These are phyloP conservation scores for Mongoloraphidia duomilia DNA, from an alignment of 2,888 invertebrate genomes.

Conservation along the genomic window DNA sequence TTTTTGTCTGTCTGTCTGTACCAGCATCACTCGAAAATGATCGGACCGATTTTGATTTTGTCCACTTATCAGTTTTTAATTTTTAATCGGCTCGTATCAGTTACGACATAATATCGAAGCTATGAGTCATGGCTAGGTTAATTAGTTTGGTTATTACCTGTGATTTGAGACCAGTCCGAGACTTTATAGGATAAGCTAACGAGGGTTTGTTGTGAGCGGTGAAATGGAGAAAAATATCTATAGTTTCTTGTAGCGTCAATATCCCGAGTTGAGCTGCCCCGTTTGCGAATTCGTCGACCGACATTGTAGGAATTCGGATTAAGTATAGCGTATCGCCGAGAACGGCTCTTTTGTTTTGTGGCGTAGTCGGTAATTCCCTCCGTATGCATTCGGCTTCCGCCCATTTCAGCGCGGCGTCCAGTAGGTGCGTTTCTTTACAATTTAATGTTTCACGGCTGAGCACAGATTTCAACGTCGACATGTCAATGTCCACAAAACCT, in stretches of 20 bases:
- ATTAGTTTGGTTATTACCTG: slow-evolving; percentile 38
- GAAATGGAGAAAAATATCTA: slow-evolving; percentile 88
- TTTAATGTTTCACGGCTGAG: slow-evolving; percentile 86
- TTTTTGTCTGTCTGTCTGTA: too few relatives aligned
- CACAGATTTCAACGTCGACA: slow-evolving; percentile 82
- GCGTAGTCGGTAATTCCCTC: slow-evolving; percentile 65
- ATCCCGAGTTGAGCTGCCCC: slow-evolving; percentile 88
- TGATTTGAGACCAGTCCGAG: slow-evolving; percentile 76
- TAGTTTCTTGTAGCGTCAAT: slow-evolving; percentile 82
- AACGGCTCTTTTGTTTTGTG: slow-evolving; percentile 64
- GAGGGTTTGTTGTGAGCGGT: slow-evolving; percentile 79
- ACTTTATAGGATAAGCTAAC: slow-evolving; percentile 67
- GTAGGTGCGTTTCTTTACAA: slow-evolving; percentile 81
- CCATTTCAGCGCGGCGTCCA: slow-evolving; percentile 88
- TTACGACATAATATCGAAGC: not conserved
- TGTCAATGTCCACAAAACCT: slow-evolving; percentile 91
- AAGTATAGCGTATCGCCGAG: slow-evolving; percentile 69
- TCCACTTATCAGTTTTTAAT: too few relatives aligned
- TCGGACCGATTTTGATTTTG: too few relatives aligned
- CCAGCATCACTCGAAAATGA: too few relatives aligned
- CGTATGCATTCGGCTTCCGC: slow-evolving; percentile 80
- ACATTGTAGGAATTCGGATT: slow-evolving; percentile 89
- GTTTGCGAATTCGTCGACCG: slow-evolving; percentile 85
- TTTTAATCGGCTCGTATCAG: too few relatives aligned
- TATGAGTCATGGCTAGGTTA: not conserved